A percentile compares a stretch with the other conserved stretches of the same genome.
These are phyloP conservation scores for Paradoxurus hermaphroditus DNA, from an alignment of 2,113 vertebrate species.

Conservation along the genomic window DNA sequence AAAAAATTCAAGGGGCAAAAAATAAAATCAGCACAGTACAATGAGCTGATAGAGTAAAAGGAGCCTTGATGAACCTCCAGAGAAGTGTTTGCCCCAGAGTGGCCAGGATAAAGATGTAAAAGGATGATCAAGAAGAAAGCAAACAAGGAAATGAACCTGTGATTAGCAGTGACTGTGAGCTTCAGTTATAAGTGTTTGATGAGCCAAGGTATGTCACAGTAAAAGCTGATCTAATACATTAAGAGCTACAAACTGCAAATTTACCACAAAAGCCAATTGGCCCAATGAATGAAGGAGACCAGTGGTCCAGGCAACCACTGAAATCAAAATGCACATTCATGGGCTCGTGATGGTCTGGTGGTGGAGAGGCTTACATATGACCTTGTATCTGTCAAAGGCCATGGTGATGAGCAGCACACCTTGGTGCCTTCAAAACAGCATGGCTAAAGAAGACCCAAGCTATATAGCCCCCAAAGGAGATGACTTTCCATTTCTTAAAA, in stretches of 20 bases:
- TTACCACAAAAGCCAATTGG: not conserved
- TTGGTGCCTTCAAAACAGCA: not conserved
- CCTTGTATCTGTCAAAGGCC: not conserved
- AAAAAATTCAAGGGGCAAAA: constrained; percentile 43
- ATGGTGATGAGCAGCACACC: not conserved
- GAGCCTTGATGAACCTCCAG: not conserved
- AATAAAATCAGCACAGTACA: constrained; percentile 5
- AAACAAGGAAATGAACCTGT: not conserved
- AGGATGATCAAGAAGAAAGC: not conserved
- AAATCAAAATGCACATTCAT: not conserved
- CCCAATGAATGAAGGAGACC: not conserved
- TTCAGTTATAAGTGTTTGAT: not conserved
- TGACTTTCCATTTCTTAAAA: not conserved
- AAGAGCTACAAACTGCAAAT: constrained; percentile 11
- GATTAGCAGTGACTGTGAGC: not conserved
- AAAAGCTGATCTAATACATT: constrained; percentile 33
- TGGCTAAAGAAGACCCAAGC: not conserved
- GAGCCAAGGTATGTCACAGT: constrained; percentile 10
- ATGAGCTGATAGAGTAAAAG: constrained; percentile 9
- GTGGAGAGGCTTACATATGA: not conserved
- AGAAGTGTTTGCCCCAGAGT: not conserved
- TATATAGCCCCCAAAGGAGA: not conserved
- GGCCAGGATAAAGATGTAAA: not conserved
- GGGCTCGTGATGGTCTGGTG: not conserved
- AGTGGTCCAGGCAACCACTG: not conserved